Base-by-base conservation (phyloP, 2,797 vertebrate genomes). In the Lepidocolaptes lacrymiger region DNA sequence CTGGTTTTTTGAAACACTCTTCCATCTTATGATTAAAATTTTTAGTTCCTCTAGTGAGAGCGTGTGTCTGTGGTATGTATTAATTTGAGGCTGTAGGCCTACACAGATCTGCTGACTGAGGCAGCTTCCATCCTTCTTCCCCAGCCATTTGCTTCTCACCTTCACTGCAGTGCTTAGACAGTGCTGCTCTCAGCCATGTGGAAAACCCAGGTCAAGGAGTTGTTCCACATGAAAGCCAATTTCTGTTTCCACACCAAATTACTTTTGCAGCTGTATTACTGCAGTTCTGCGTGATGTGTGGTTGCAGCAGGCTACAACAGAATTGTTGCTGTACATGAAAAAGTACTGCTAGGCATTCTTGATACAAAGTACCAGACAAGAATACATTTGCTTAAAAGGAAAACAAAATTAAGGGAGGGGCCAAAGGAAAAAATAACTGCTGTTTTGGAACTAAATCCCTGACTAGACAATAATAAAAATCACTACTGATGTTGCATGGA, bases 401-500 rank as follows among this genome's bases (percentile, higher is more conserved):
- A 46, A 61, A 41, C 39, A 61, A 46, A 39, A 14, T 14, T 2
- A 61, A 48, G 22, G 6, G 7, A 48, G 22, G 5, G 7, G 5
- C 24, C 39, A 76, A 26, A 4, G 3, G 20, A 44, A 63, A 73
- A 77, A 64, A 3, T 26, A 62, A 17, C 16, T 26, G 2, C 11
- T 41, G 7, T 8, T 79, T 81, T 69, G 46, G 6, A 69, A 19
- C 18, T 81, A 59, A 51, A 86, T 13, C 9, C 4, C 27, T 54
- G 22, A n/a, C 18, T 30, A 80, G 37, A 20, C 30, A 77, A 6
- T 55, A 46, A 15, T 61, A 77, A 79, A 75, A 61, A 39, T 71
- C 14, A 24, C 7, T 61, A 3, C 8, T 72, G n/a, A 11, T 48
- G 10, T 32, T 75, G 4, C 0, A 0, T 34, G 69, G 36, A 12